Evolutionary conservation across 2,888 invertebrate genomes (phyloP).

Genomic region (Tromatobia lineatoria): DNA sequence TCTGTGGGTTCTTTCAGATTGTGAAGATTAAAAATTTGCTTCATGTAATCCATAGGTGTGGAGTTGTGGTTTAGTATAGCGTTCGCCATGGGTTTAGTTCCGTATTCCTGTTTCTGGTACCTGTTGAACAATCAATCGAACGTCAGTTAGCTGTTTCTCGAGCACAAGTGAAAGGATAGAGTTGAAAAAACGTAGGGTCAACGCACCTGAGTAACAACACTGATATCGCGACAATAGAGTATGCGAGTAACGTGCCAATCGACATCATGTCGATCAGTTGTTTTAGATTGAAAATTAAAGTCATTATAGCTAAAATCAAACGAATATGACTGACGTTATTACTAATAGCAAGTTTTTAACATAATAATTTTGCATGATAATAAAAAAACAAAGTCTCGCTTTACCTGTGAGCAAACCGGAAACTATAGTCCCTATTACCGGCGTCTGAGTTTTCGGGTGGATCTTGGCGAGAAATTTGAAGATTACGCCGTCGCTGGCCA

Average conservation of each 20-base stretch:
- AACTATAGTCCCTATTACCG: constrained; percentile 91
- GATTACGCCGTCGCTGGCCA: constrained; percentile 95
- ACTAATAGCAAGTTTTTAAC: no score
- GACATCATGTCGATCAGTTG: constrained; percentile 99
- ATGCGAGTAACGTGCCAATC: constrained; percentile 95
- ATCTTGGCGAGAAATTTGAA: constrained; percentile 91
- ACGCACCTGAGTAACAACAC: constrained; percentile 94
- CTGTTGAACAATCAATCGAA: constrained; percentile 68
- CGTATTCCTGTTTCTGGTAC: constrained; percentile 77
- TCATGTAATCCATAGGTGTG: constrained; percentile 79
- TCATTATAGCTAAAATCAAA: constrained; percentile 90
- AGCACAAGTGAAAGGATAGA: constrained; percentile 9
- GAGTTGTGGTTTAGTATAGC: constrained; percentile 76
- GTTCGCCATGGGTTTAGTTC: constrained; percentile 68
- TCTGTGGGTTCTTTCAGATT: constrained; percentile 89
- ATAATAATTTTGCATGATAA: neutral
- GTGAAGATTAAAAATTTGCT: constrained; percentile 91
- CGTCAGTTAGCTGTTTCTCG: neutral
- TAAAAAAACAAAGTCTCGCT: constrained; percentile 35
- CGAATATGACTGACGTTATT: neutral
- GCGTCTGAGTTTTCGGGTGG: constrained; percentile 91
- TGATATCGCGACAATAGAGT: constrained; percentile 96
- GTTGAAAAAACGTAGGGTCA: neutral
- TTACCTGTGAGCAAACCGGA: constrained; percentile 92
- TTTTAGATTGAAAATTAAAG: constrained; percentile 94